Conservation (phyloP, 2,888 invertebrate genomes). For the Lissocephala sabroskyi region DNA sequence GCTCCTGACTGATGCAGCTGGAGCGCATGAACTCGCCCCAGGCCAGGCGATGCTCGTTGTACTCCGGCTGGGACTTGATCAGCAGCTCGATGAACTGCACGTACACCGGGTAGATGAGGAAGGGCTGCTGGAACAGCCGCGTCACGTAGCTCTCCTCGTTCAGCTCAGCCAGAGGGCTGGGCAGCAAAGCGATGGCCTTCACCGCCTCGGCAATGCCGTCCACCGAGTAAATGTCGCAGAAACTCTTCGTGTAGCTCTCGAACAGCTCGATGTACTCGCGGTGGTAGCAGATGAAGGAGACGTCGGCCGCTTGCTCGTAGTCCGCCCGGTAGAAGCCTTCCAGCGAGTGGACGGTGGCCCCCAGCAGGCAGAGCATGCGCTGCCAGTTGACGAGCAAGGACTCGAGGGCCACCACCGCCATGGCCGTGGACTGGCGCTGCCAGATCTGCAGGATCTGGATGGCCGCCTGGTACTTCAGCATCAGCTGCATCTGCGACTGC, state of each 20-base stretch:
- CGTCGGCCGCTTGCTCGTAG: slow-evolving; percentile 77
- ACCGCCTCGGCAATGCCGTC: slow-evolving; percentile 81
- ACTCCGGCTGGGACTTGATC: slow-evolving; percentile 48
- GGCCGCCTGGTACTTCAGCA: slow-evolving; percentile 49
- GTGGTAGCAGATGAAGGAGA: slow-evolving; percentile 79
- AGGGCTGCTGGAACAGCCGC: slow-evolving; percentile 66
- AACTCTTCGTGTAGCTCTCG: slow-evolving; percentile 80
- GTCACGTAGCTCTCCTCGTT: slow-evolving; percentile 50
- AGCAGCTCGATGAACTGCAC: slow-evolving; percentile 64
- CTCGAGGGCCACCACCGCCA: slow-evolving; percentile 33
- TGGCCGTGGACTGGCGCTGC: slow-evolving; percentile 25
- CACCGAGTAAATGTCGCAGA: slow-evolving; percentile 82
- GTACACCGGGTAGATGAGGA: slow-evolving; percentile 63
- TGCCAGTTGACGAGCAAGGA: slow-evolving; percentile 77
- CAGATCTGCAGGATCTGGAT: slow-evolving; percentile 37
- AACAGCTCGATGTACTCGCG: slow-evolving; percentile 82
- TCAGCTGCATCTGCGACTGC: slow-evolving; percentile 57
- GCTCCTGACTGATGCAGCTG: slow-evolving; percentile 65
- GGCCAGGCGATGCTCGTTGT: slow-evolving; percentile 58
- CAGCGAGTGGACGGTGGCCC: slow-evolving; percentile 79
- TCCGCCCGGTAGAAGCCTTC: slow-evolving; percentile 80
- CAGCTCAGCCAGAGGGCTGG: slow-evolving; percentile 34
- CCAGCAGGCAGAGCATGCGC: slow-evolving; percentile 80
- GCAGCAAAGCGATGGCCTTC: slow-evolving; percentile 73
- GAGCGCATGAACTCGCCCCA: slow-evolving; percentile 65